These are phyloP conservation scores for Strigamia maritima DNA, from an alignment of 2,888 invertebrate genomes.

Conservation along the genomic window DNA sequence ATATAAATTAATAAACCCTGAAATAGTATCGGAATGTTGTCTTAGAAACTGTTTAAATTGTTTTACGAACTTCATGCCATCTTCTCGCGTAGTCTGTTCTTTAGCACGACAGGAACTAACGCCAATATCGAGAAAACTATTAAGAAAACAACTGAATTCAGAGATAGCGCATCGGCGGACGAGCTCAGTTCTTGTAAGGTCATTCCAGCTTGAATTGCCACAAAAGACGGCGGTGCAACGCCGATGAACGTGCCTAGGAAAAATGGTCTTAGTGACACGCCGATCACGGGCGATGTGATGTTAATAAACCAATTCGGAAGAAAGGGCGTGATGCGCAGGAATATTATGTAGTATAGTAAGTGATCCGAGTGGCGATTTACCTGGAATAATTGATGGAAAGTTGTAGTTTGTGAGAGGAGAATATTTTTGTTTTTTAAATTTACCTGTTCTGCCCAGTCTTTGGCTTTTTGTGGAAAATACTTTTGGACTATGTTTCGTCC, in stretches of 20 bases:
- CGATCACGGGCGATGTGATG: constrained; percentile 91
- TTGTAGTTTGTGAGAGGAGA: not conserved
- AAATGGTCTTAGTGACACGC: constrained; percentile 88
- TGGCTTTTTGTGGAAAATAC: constrained; percentile 84
- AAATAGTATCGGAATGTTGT: not conserved
- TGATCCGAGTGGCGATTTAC: constrained; percentile 76
- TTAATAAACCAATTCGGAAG: constrained; percentile 99
- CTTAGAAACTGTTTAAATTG: not conserved
- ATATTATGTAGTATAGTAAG: constrained; percentile 92
- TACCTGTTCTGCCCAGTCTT: constrained; percentile 80
- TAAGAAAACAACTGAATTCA: constrained; percentile 69
- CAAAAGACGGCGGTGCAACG: constrained; percentile 93
- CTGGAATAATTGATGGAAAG: constrained; percentile 49
- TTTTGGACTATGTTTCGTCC: constrained; percentile 79
- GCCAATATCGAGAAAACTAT: constrained; percentile 76
- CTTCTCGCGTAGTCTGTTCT: constrained; percentile 72
- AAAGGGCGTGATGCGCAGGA: constrained; percentile 93
- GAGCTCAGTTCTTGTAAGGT: constrained; percentile 90
- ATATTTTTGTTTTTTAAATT: constrained; percentile 41
- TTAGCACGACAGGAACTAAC: constrained; percentile 81
- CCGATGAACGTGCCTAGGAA: constrained; percentile 92
- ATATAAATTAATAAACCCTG: not conserved
- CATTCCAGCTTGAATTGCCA: constrained; percentile 96
- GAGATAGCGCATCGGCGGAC: constrained; percentile 69
- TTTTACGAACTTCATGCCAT: constrained; percentile 50